Base-by-base conservation (phyloP, 1,140 invertebrate species). In the Drosophila kurseongensis region DNA sequence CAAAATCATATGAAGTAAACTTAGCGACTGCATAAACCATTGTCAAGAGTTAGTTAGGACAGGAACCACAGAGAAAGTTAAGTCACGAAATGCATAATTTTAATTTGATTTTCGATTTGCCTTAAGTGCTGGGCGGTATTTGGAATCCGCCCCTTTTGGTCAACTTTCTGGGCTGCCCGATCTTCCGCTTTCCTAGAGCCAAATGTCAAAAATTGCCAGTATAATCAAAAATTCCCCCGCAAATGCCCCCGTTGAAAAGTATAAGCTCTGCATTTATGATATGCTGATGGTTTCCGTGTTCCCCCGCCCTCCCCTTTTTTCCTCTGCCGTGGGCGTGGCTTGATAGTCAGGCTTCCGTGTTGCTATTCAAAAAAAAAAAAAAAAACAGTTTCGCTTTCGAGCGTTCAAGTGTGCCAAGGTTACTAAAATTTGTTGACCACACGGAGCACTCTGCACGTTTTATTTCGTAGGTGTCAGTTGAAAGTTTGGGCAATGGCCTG, bases 401-500 rank as follows among this genome's bases (percentile, higher is more conserved):
- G 62, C 63, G 38, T 27, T 75, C 42, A 83, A 83, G 47, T 89
- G 75, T 88, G 83, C 75, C 83, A 88, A 88, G 83, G 83, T 89
- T 83, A 89, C 13, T 36, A 8, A 54, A 68, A 58, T 52, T 48
- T 76, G 58, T 82, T 75, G 75, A 50, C 62, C 60, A 75, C 66
- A 65, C 32, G 9, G 47, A 16, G 18, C 35, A 72, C 27, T 59
- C 52, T 29, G 42, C 83, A 88, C 83, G 83, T 88, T 88, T 88
- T 88, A 89, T 88, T 88, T 88, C 83, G 67, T 63, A 88, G 83
- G 75, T 88, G 82, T 66, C 54, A 71, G 42, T 57, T 55, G 62
- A 56, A 47, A 68, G 36, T 71, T 69, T 71, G 65, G 65, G 44
- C 67, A 69, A 67, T 54, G 62, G 38, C 47, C 62, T 55, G 56